Percentiles rank a stretch among this genome's conserved stretches.
phyloP scores from a whole-genome alignment of 2,113 vertebrate genomes.

The Meles meles region DNA sequence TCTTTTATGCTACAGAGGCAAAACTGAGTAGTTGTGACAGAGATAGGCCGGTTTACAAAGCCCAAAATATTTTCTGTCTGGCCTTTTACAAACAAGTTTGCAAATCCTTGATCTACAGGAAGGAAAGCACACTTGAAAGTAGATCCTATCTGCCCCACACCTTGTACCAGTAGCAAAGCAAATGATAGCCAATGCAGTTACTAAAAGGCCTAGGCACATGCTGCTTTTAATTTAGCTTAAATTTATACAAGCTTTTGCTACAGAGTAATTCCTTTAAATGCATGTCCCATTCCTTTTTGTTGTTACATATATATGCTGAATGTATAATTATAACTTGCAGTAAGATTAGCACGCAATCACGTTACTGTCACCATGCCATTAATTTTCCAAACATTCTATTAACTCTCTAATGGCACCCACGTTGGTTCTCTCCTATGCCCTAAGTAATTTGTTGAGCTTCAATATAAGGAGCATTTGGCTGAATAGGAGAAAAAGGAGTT shows the following conservation, averaged over 20 bases:
- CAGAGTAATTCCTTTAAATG: neutral
- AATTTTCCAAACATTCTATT: neutral
- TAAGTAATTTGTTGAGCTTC: slow-evolving; percentile 17
- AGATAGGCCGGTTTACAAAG: neutral
- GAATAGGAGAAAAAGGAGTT: neutral
- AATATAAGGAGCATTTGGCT: neutral
- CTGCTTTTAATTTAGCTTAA: neutral
- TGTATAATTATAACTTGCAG: neutral
- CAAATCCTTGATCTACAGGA: neutral
- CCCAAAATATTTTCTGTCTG: neutral
- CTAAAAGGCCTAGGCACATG: neutral
- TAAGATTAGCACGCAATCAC: neutral
- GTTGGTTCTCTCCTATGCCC: neutral
- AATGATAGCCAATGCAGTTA: neutral
- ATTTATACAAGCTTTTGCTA: slow-evolving; percentile 7
- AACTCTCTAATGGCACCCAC: neutral
- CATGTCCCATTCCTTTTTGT: neutral
- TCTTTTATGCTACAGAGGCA: neutral
- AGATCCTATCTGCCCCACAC: neutral
- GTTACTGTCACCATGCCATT: neutral
- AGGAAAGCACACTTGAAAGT: neutral
- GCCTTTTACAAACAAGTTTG: neutral
- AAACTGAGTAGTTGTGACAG: neutral
- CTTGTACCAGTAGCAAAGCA: neutral
- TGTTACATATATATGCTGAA: neutral